Evolutionary conservation across 2,888 invertebrate genomes (phyloP).

Genomic region (Hydraecia micacea): DNA sequence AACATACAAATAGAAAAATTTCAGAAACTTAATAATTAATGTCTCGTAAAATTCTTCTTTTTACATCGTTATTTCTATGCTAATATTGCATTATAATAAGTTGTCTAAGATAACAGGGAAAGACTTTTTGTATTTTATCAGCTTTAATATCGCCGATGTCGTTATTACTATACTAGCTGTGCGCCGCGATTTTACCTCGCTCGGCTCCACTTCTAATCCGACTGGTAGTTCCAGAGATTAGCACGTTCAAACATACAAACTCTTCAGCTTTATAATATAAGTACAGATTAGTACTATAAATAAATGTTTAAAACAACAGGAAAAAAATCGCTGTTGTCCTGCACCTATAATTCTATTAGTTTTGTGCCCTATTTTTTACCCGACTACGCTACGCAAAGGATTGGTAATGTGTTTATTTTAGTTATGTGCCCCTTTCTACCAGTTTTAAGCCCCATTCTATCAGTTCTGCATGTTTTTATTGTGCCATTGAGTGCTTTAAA

Average conservation of each 20-base stretch:
- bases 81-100: constrained; percentile 15
- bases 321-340: not conserved
- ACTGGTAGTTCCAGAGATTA: not conserved
- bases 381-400: too few relatives aligned
- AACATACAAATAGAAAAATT: constrained; percentile 10
- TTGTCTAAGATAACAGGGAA: constrained; percentile 23
- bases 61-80: not conserved
- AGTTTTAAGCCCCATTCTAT: not conserved
- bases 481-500: too few relatives aligned
- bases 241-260: not conserved
- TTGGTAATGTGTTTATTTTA: too few relatives aligned
- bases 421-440: not conserved
- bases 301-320: not conserved
- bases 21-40: not conserved
- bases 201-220: not conserved
- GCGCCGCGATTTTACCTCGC: not conserved
- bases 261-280: not conserved
- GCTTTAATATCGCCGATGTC: not conserved
- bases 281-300: not conserved
- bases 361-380: not conserved
- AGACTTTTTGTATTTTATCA: not conserved
- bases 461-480: not conserved
- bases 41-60: not conserved
- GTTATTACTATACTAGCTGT: not conserved
- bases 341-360: too few relatives aligned